Evolutionary conservation across 2,797 vertebrate species (phyloP), one percentile per base, ranked within the genome.

Genomic region (Poecilia velifera): DNA sequence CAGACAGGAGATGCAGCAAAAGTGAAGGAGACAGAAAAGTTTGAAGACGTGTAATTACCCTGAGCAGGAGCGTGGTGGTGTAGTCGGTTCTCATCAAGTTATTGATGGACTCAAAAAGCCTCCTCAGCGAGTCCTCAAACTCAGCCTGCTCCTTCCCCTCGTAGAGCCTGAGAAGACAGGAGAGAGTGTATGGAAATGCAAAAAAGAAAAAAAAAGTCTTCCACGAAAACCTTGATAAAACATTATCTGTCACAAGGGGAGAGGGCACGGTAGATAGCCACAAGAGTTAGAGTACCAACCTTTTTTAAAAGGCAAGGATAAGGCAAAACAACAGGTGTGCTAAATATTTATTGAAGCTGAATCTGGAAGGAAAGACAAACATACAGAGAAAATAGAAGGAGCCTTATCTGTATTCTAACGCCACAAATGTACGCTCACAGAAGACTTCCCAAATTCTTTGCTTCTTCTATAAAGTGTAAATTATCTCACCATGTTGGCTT

Each of bases 21-120:
- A 46, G 2, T 47, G 6, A 76, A 43, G 14, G 72, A 55, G 0
- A 20, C 53, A 68, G 66, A 72, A 36, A 7, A 0, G n/a, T 28
- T 7, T 16, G 43, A 45, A 66, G 1, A n/a, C 5, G 46, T 3
- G 16, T 47, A 62, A 71, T 88, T 93, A 99, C 98, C 98, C 98
- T 96, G 85, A 97, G 92, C 88, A 99, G 94, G 86, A 98, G 96
- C 39, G 97, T 97, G 86, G 96, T 98, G 91, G 95, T 96, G 90
- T 96, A 92, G 81, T 97, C 96, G 64, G 97, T 97, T 94, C 91
- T 97, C 98, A 99, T 99, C 92, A 99, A 91, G 81, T 95, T 98
- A 95, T 98, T 99, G 94, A 99, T 99, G 84, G 98, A 99, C 92
- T 98, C 97, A 93, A 99, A 99, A 82, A 99, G 97, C 64, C 94